These are phyloP conservation scores for Porphyrio hochstetteri DNA, from an alignment of 2,113 vertebrate species.

Conservation along the genomic window DNA sequence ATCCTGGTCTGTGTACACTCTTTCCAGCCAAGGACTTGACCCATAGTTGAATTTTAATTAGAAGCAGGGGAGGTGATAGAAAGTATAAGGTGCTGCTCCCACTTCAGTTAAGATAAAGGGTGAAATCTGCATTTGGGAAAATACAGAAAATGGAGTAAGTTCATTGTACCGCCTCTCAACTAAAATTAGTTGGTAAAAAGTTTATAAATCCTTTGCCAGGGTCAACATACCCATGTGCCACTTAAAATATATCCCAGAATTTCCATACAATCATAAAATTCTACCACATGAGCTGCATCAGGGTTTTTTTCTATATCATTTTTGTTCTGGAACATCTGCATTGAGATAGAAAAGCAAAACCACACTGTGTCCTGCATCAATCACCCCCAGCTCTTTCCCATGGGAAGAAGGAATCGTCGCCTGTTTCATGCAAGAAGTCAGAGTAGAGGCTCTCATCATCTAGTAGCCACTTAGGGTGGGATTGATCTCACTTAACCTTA, in stretches of 20 bases:
- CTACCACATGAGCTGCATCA: neutral
- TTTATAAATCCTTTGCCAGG: neutral
- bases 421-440: neutral
- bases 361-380: neutral
- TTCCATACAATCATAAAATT: neutral
- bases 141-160: neutral
- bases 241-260: neutral
- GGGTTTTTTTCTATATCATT: neutral
- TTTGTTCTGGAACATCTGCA: neutral
- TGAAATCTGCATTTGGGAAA: neutral
- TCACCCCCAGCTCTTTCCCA: neutral
- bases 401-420: neutral
- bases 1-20: neutral
- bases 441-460: neutral
- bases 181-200: neutral
- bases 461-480: neutral
- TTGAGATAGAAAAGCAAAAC: neutral
- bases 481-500: neutral
- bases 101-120: neutral
- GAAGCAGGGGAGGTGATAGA: neutral
- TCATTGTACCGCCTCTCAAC: neutral
- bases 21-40: constrained; percentile 21
- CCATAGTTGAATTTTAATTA: neutral
- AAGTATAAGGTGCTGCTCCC: neutral
- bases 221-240: neutral